Base-by-base conservation (phyloP, 2,888 invertebrate genomes). In the Sesamia inferens region DNA sequence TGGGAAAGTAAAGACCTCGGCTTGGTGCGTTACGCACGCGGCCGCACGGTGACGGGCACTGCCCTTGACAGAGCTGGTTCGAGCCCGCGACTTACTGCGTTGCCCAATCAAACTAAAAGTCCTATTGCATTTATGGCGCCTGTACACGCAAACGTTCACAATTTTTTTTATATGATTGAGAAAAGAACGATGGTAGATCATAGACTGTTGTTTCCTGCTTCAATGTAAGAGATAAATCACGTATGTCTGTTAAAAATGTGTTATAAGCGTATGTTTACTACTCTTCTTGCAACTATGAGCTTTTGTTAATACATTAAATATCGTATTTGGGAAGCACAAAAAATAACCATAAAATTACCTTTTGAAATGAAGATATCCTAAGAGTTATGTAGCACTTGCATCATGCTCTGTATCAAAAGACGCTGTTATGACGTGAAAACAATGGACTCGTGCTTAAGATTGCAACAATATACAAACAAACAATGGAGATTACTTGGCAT, bases 1-100 rank as follows among this genome's bases (percentile, higher is more conserved):
- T 90, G 92, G 91, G 94, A 94, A 95, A 95, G 95, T 92, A 93
- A 94, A 94, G 95, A 90, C 94, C 95, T 95, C 93, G 94, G 81
- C 73, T 84, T 83, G 83, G 81, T 87, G 88, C 88, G 87, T 87
- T 86, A 88, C 88, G 90, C 86, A 89, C 84, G 87, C 85, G 74
- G 85, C 81, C 76, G 74, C 65, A 78, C 90, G 91, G 94, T 90
- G 93, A 94, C 94, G 90, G 95, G 93, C 87, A 88, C 90, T 92
- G 94, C 94, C 95, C 95, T 95, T 95, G 95, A 94, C 94, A 91
- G 90, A 92, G 92, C 92, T 88, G 90, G 92, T 93, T 93, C 84
- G 69, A 85, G 83, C 85, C 87, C 85, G 77, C 76, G 65, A 70
- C 54, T 71, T 73, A 58, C 59, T 61, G 63, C 55, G 61, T 85